Base-by-base conservation (phyloP, 2,113 vertebrate species). In the Aplodontia rufa region DNA sequence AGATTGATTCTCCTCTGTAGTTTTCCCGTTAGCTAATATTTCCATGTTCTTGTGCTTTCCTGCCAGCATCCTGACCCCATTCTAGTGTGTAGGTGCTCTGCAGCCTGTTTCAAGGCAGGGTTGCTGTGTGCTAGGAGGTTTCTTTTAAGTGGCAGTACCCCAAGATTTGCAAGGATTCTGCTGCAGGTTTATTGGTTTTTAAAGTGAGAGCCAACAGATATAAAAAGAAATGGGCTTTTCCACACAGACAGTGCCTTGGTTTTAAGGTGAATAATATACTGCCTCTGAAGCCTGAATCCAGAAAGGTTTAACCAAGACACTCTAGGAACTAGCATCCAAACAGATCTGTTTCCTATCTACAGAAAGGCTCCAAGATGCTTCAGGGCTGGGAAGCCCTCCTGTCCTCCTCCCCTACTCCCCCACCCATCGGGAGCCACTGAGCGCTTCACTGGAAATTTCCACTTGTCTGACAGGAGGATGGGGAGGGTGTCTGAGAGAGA, bases 361-460 rank as follows among this genome's bases (percentile, higher is more conserved):
- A 83, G 49, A 79, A 96, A 97, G 96, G 81, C 96, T 96, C 66
- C 74, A 89, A 85, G 98, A 98, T 80, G 97, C 87, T 98, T 85
- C 93, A 91, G 42, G 95, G 94, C 95, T 97, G 93, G 97, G 96
- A 96, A 97, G 92, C 97, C 95, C 93, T 96, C 96, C 97, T 95
- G 12, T 22, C 53, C 85, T 95, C 86, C 95, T 96, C 96, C 20
- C 20, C 53, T 28, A 95, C 84, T 60, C 90, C 69, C 66, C 78
- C 66, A 80, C 97, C 91, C 95, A 91, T 93, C 45, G 95, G 92
- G 98, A 98, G 98, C 98, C 97, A 96, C 97, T 97, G 96, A 96
- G 96, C 87, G 55, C 76, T 92, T 96, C 97, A 96, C 97, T 98
- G 98, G 98, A 99, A 99, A 98, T 98, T 99, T 99, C 98, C 98